phyloP scores from a whole-genome alignment of 2,797 vertebrate genomes.

The Rallus crepitans region DNA sequence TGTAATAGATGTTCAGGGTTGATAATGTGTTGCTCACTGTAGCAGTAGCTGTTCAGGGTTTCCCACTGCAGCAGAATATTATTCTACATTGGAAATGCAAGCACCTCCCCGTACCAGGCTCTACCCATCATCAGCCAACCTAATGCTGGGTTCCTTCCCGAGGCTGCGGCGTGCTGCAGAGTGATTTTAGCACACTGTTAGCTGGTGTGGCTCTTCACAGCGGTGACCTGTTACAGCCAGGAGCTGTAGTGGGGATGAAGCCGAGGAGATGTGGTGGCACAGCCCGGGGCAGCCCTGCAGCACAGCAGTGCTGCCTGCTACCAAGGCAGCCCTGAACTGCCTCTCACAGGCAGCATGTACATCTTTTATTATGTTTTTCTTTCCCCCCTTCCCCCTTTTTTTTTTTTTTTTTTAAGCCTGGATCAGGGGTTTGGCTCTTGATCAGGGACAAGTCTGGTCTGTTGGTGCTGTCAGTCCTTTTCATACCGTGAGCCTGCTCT shows the following conservation, averaged over 20 bases:
- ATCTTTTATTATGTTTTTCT: too few relatives aligned
- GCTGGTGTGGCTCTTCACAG: background rate
- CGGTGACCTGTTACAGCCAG: background rate
- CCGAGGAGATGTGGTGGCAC: background rate
- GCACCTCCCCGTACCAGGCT: background rate
- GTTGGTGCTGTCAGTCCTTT: background rate
- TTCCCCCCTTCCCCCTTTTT: too few relatives aligned
- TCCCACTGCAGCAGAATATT: background rate
- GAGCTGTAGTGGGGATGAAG: background rate
- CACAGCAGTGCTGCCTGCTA: background rate
- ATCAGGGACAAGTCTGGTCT: background rate
- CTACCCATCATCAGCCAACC: background rate
- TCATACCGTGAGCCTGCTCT: background rate
- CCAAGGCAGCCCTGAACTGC: background rate
- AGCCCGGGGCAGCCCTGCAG: constrained; percentile 8
- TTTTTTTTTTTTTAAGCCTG: background rate
- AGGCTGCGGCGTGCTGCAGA: background rate
- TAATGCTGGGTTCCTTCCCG: background rate
- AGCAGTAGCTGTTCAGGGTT: background rate
- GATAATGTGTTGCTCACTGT: background rate
- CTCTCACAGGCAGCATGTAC: background rate
- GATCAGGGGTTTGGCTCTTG: background rate
- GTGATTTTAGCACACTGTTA: background rate
- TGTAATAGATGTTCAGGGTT: background rate
- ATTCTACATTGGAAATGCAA: background rate